Base-by-base conservation (phyloP, 2,888 invertebrate genomes). In the Rhamnusium bicolor region DNA sequence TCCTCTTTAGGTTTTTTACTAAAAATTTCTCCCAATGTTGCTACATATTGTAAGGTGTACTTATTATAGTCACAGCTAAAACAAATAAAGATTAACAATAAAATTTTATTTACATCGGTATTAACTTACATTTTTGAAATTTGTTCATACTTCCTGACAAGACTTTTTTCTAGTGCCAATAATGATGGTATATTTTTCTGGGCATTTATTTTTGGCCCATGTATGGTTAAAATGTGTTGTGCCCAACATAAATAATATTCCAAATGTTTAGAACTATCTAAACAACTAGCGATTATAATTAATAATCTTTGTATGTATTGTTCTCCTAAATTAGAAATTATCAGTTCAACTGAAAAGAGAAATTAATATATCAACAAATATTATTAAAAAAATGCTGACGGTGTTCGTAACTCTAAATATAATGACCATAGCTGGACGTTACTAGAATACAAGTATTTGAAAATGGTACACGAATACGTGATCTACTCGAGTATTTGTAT, bases 231-330 rank as follows among this genome's bases (percentile, higher is more conserved):
- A 1, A 97, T 86, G 14, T 89, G 88, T 80, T 93, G 91, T 47
- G 93, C 90, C 98, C 98, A 98, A 54, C 91, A 88, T 46, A 98
- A 89, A 85, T 98, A 95, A 85, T 96, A 98, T 84, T 98, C 96
- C 51, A 99, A 85, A 84, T 98, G 98, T 0, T 92, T 90, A 0
- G 96, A 94, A 32, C 90, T 90, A 80, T 96, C 96, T 19, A 98
- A 86, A 61, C 93, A 91, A 1, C 91, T 90, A 0, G 95, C 93
- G 47, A 97, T 84, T 80, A 94, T 93, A 73, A 90, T 89, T 12
- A 98, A 88, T 21, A 96, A 87, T 32, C 94, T 92, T 83, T 95
- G 94, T 0, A 94, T 90, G 86, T 95, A 98, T 72, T 93, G 90
- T 10, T 93, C 91, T 0, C 96, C 93, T 58, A 99, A 87, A 71